Conservation (phyloP, 2,113 vertebrate genomes). For the Sus scrofa region DNA sequence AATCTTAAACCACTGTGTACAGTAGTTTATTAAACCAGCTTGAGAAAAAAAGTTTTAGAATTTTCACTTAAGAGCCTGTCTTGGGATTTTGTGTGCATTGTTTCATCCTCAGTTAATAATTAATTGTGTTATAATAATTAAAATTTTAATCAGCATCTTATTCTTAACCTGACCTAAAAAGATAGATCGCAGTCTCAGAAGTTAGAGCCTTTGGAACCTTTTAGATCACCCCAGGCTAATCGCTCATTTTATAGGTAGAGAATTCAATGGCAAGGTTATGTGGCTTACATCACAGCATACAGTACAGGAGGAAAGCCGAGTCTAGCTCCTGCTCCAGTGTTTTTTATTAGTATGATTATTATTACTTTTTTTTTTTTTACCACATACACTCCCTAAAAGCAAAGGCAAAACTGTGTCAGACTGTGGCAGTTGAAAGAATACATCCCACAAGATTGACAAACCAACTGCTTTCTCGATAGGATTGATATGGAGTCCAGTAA, state of each 20-base stretch:
- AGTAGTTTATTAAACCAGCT: neutral
- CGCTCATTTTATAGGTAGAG: neutral
- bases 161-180: neutral
- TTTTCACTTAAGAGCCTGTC: neutral
- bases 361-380: neutral
- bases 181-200: neutral
- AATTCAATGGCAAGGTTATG: neutral
- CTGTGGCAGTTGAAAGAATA: neutral
- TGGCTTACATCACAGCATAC: neutral
- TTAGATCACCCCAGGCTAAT: accelerated
- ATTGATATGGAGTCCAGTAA: neutral
- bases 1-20: neutral
- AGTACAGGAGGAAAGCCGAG: neutral
- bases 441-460: neutral
- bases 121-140: neutral
- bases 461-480: neutral
- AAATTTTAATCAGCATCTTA: neutral
- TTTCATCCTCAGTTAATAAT: neutral
- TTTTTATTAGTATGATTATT: neutral
- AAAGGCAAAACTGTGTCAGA: neutral
- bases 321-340: neutral
- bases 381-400: neutral
- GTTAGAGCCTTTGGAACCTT: neutral
- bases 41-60: neutral
- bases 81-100: neutral